Conservation (phyloP, 2,113 vertebrate species). For the Gallinago paraguaiae region DNA sequence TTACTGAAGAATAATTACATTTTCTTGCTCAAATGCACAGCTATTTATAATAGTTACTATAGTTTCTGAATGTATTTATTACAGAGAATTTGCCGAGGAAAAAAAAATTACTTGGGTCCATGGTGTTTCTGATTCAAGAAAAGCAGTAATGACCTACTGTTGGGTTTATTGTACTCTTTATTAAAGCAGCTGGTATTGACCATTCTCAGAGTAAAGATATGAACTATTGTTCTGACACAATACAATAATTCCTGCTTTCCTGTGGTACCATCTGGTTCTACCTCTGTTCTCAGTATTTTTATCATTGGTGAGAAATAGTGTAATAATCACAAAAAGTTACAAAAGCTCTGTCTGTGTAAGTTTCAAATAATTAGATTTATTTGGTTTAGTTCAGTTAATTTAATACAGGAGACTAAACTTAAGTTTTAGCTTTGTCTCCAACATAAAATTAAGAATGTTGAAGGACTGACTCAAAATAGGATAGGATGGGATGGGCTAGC, state of each 20-base stretch:
- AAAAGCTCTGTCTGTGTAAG: neutral
- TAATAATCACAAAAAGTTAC: neutral
- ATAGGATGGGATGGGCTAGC: neutral
- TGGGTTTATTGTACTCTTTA: conserved; percentile 15
- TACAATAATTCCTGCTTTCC: conserved; percentile 5
- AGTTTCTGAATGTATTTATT: conserved; percentile 38
- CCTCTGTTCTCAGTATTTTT: conserved; percentile 6
- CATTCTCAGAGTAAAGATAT: neutral
- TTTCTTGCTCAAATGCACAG: conserved; percentile 24
- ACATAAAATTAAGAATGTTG: neutral
- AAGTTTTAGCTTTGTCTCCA: neutral
- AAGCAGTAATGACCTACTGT: neutral
- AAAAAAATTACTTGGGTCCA: neutral
- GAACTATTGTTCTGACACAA: conserved; percentile 11
- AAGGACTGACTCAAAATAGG: neutral
- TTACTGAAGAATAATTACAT: conserved; percentile 34
- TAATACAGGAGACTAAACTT: neutral
- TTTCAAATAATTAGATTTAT: neutral
- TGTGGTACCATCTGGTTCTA: conserved; percentile 15
- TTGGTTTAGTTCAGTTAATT: neutral
- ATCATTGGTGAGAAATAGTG: neutral
- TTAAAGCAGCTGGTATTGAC: conserved; percentile 21
- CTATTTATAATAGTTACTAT: conserved; percentile 38
- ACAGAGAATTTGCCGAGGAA: neutral
- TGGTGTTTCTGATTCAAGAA: conserved; percentile 13